A percentile compares a stretch with the other conserved stretches of the same genome.
Evolutionary conservation across 2,888 invertebrate species (phyloP).

Genomic region (Strigamia maritima): DNA sequence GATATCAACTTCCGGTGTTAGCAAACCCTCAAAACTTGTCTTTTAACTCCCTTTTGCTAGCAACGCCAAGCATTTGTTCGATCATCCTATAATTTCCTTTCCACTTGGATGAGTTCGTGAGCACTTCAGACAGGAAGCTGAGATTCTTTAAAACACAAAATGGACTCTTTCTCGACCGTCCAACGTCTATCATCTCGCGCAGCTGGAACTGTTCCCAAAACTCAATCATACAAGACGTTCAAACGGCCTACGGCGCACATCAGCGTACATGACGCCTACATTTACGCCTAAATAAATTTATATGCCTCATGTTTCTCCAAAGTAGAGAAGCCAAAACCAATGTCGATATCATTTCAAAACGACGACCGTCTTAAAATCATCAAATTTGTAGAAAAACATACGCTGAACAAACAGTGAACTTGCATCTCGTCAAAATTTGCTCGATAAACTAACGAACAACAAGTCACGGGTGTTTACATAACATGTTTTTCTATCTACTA

Average conservation of each 20-base stretch:
- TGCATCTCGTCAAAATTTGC: no score
- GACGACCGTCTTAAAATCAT: not conserved
- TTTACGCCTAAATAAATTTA: slow-evolving; percentile 28
- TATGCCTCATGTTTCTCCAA: not conserved
- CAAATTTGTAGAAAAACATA: no score
- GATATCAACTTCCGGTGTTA: not conserved
- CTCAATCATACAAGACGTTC: slow-evolving; percentile 25
- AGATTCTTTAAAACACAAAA: slow-evolving; percentile 34
- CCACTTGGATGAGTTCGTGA: slow-evolving; percentile 1
- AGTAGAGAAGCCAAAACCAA: not conserved
- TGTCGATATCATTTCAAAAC: not conserved
- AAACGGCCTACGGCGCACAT: slow-evolving; percentile 20
- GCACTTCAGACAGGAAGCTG: slow-evolving; percentile 7
- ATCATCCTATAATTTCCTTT: slow-evolving; percentile 25
- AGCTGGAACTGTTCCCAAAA: slow-evolving; percentile 28
- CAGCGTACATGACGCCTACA: slow-evolving; percentile 1
- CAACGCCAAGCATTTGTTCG: not conserved
- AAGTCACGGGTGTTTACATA: no score
- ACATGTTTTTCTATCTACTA: no score
- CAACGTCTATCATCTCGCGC: slow-evolving; percentile 19
- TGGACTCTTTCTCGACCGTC: slow-evolving; percentile 20
- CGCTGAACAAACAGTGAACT: no score
- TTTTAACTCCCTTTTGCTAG: not conserved
- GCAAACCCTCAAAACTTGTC: slow-evolving; percentile 14
- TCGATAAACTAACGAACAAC: no score